These are phyloP conservation scores for Gibbula magus DNA, from an alignment of 2,888 invertebrate species.

Conservation along the genomic window DNA sequence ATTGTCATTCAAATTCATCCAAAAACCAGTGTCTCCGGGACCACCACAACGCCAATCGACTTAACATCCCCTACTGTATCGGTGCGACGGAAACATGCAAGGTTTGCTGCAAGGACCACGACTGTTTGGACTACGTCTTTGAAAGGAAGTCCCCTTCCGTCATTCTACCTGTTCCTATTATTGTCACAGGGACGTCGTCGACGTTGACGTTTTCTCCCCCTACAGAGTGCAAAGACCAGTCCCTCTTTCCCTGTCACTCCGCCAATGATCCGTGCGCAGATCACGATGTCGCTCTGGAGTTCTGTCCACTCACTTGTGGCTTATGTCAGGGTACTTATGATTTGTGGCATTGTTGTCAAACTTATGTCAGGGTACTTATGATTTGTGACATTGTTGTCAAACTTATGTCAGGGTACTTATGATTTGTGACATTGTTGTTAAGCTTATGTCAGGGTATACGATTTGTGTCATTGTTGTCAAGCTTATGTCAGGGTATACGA, in stretches of 20 bases:
- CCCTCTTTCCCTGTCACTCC: not conserved
- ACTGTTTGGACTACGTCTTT: not conserved
- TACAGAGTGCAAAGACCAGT: not conserved
- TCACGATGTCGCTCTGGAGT: not conserved
- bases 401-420: too few relatives aligned
- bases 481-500: too few relatives aligned
- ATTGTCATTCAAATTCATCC: too few relatives aligned
- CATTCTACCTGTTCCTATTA: not conserved
- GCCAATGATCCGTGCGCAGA: not conserved
- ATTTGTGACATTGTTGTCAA: too few relatives aligned
- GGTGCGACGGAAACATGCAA: not conserved
- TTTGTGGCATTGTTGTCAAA: too few relatives aligned
- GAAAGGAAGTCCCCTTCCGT: not conserved
- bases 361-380: too few relatives aligned
- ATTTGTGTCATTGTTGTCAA: too few relatives aligned
- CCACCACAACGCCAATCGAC: too few relatives aligned
- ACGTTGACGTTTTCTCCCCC: slow-evolving; percentile 3
- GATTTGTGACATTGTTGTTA: too few relatives aligned
- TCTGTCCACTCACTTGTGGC: not conserved
- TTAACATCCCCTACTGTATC: not conserved
- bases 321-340: not conserved
- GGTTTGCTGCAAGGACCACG: not conserved
- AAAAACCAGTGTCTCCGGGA: too few relatives aligned
- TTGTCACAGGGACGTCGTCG: not conserved
- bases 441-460: too few relatives aligned